phyloP scores from a whole-genome alignment of 37 sponge, comb jelly and placozoan genomes.

The Cliona cf. orientalis region DNA sequence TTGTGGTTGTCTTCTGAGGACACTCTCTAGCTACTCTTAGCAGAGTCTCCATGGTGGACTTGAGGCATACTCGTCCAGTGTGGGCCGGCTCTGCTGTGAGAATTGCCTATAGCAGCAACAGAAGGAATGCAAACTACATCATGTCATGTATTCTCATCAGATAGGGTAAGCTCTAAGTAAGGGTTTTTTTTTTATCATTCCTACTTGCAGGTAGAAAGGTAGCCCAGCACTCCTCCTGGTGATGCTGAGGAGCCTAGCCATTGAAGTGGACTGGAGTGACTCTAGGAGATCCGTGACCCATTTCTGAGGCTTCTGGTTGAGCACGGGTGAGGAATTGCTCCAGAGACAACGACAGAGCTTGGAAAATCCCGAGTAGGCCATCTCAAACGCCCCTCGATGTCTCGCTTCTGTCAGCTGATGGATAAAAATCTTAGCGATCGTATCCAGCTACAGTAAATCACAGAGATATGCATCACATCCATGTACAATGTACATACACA shows the following conservation, averaged over 20 bases:
- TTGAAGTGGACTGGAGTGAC: slow-evolving; percentile 55
- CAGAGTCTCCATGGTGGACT: slow-evolving; percentile 33
- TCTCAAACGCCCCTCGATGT: slow-evolving; percentile 92
- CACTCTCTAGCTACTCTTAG: slow-evolving; percentile 34
- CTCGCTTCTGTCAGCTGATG: slow-evolving; percentile 77
- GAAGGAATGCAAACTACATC: neutral
- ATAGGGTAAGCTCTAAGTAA: neutral
- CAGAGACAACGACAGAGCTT: slow-evolving; percentile 76
- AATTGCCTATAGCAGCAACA: slow-evolving; percentile 41
- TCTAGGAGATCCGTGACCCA: slow-evolving; percentile 67
- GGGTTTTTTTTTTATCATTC: neutral
- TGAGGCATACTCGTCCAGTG: slow-evolving; percentile 25
- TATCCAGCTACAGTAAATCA: slow-evolving; percentile 35
- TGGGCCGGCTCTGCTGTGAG: slow-evolving; percentile 39
- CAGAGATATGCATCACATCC: neutral
- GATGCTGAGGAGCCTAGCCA: slow-evolving; percentile 49
- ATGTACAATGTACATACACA: neutral
- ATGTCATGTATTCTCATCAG: neutral
- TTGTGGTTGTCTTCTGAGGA: no score
- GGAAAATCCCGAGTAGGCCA: slow-evolving; percentile 83
- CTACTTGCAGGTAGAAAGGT: slow-evolving; percentile 78
- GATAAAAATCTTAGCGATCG: slow-evolving; percentile 70
- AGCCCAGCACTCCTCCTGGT: slow-evolving; percentile 92
- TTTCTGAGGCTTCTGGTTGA: slow-evolving; percentile 11
- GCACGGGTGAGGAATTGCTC: slow-evolving; percentile 33